Evolutionary conservation across 2,113 vertebrate genomes (phyloP).

Genomic region (Arizona elegans): DNA sequence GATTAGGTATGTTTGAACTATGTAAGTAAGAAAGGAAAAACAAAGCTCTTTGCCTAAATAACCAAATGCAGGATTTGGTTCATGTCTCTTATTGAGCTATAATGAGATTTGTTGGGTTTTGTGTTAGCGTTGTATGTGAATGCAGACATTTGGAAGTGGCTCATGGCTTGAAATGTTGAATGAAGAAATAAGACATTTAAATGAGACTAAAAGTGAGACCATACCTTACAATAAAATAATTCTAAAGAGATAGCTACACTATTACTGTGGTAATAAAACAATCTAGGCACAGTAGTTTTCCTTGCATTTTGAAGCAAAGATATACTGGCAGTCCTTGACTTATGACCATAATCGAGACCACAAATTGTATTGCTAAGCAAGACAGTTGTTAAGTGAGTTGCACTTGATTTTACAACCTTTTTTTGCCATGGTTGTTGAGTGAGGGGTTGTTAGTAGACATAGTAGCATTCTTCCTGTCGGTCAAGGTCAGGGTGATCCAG

Average conservation of each 20-base stretch:
- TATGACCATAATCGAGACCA: too few species aligned
- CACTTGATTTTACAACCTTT: too few species aligned
- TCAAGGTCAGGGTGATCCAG: too few species aligned
- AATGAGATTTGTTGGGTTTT: not conserved
- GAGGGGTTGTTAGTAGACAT: too few species aligned
- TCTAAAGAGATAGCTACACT: not conserved
- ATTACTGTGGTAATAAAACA: not conserved
- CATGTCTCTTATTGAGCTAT: not conserved
- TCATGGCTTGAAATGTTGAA: not conserved
- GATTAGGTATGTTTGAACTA: not conserved
- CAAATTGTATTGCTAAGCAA: too few species aligned
- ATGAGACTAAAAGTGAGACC: not conserved
- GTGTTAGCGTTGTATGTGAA: not conserved
- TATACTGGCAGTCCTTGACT: not conserved
- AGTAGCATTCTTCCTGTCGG: too few species aligned
- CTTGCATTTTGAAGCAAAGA: not conserved
- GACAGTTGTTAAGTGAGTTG: too few species aligned
- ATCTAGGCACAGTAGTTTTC: too few species aligned
- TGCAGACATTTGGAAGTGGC: not conserved
- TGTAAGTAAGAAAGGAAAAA: not conserved
- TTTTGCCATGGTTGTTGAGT: too few species aligned
- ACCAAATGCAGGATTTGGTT: not conserved
- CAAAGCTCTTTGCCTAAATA: constrained; percentile 21
- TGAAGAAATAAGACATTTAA: not conserved
- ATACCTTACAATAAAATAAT: not conserved